A percentile compares a stretch with the other conserved stretches of the same genome.
phyloP scores from a whole-genome alignment of 2,113 vertebrate species.

The Halcyon malimbica region DNA sequence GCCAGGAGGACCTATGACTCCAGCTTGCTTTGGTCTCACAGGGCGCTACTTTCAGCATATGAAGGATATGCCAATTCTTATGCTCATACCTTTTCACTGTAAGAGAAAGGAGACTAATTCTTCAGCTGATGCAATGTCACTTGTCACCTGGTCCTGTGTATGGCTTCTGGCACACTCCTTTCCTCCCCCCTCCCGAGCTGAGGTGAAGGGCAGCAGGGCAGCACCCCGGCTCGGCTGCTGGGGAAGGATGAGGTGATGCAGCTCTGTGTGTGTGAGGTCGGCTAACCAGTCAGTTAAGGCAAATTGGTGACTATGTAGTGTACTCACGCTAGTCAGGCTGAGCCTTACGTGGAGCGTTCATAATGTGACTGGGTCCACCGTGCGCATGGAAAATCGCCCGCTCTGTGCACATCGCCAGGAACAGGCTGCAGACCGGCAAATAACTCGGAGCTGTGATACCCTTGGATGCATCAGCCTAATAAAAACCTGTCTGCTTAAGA shows the following conservation, averaged over 20 bases:
- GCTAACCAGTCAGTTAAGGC: background rate
- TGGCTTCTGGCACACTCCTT: background rate
- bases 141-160: background rate
- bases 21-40: background rate
- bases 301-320: background rate
- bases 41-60: background rate
- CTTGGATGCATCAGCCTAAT: background rate
- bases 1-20: fast-evolving
- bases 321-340: background rate
- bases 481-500: background rate
- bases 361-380: background rate
- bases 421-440: background rate
- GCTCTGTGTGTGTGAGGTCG: background rate
- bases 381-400: background rate
- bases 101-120: background rate
- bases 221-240: background rate
- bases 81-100: background rate
- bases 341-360: background rate
- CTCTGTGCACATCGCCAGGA: background rate
- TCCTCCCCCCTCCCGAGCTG: background rate
- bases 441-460: background rate
- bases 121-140: background rate
- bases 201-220: background rate
- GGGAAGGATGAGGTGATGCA: background rate
- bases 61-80: background rate